A percentile compares a stretch with the other conserved stretches of the same genome.
These are phyloP conservation scores for Pimpla rufipes DNA, from an alignment of 2,888 invertebrate species.

Conservation along the genomic window DNA sequence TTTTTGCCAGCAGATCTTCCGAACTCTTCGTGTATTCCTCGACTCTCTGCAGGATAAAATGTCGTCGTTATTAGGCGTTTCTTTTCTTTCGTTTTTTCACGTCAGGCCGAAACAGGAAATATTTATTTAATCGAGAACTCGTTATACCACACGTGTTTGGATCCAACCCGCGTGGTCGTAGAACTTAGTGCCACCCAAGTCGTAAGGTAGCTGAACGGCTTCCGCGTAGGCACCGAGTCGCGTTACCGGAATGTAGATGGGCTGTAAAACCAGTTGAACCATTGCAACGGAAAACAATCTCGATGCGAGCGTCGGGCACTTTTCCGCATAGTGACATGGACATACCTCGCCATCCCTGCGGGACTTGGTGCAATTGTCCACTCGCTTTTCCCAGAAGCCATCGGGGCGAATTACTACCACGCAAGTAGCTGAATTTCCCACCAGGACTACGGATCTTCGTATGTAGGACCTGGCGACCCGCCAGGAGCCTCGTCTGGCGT, in stretches of 20 bases:
- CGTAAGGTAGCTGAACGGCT: conserved; percentile 89
- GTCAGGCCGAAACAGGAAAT: not conserved
- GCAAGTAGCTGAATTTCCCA: conserved; percentile 86
- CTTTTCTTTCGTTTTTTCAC: no score
- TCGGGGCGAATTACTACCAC: conserved; percentile 91
- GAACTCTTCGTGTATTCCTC: conserved; percentile 90
- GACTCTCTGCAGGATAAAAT: conserved; percentile 86
- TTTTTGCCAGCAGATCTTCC: conserved; percentile 87
- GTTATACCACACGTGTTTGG: conserved; percentile 91
- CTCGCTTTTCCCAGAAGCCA: conserved; percentile 92
- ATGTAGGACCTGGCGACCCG: conserved; percentile 88
- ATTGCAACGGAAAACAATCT: conserved; percentile 21
- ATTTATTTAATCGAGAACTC: conserved; percentile 61
- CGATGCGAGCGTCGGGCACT: not conserved
- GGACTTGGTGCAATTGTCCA: conserved; percentile 89
- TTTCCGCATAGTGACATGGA: not conserved
- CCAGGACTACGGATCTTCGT: conserved; percentile 87
- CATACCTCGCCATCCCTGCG: conserved; percentile 88
- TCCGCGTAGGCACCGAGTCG: conserved; percentile 90
- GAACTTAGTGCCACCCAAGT: conserved; percentile 90
- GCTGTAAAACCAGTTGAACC: conserved; percentile 86
- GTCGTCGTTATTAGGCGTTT: not conserved
- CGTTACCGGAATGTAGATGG: conserved; percentile 89
- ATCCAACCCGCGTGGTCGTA: conserved; percentile 92
- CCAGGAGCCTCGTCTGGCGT: conserved; percentile 89